A percentile compares a stretch with the other conserved stretches of the same genome.
phyloP scores from a whole-genome alignment of 2,888 invertebrate genomes.

The Parnassius apollo region DNA sequence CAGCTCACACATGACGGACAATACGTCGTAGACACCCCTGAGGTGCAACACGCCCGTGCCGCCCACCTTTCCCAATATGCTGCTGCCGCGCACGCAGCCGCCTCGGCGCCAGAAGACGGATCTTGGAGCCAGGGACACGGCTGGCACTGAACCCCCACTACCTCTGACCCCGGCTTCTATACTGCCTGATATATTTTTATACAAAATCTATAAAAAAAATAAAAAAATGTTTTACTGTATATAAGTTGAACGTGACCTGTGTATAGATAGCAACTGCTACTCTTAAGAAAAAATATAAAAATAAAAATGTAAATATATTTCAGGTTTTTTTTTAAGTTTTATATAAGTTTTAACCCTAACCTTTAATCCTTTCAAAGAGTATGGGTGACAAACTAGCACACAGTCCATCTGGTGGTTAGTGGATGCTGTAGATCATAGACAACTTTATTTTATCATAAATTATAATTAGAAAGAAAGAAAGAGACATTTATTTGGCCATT shows the following conservation, averaged over 20 bases:
- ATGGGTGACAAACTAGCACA: no score
- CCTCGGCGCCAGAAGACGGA: conserved; percentile 69
- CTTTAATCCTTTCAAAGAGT: no score
- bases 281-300: conserved; percentile 71
- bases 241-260: conserved; percentile 70
- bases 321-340: conserved; percentile 31
- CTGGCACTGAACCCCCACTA: conserved; percentile 64
- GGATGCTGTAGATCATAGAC: no score
- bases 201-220: conserved; percentile 62
- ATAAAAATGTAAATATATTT: conserved; percentile 64
- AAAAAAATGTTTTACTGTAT: conserved; percentile 69
- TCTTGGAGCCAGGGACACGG: conserved; percentile 53
- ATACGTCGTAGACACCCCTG: conserved; percentile 75
- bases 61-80: conserved; percentile 70
- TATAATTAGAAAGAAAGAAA: no score
- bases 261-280: conserved; percentile 66
- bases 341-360: no score
- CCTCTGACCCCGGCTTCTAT: conserved; percentile 53
- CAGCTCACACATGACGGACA: conserved; percentile 77
- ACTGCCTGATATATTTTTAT: conserved; percentile 69
- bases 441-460: no score
- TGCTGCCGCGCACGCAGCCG: conserved; percentile 70
- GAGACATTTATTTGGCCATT: no score
- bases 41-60: conserved; percentile 74
- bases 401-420: no score